These are phyloP conservation scores for Ptyas mucosa DNA, from an alignment of 2,113 vertebrate species.

Conservation along the genomic window DNA sequence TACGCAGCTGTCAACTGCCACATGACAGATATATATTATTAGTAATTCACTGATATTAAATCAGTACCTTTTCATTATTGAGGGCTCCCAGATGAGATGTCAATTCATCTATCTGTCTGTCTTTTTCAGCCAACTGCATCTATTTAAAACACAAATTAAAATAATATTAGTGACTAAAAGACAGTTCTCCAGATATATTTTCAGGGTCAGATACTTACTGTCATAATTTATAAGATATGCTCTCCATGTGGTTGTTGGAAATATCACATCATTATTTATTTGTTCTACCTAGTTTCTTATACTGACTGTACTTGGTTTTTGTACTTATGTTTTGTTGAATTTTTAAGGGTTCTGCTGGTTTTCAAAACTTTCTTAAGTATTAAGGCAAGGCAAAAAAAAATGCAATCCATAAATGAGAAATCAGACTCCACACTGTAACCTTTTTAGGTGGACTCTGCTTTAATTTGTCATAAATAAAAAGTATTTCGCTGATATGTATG, in stretches of 20 bases:
- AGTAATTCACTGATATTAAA: background rate
- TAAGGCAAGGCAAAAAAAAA: background rate
- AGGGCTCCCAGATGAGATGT: constrained; percentile 77
- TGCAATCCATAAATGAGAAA: background rate
- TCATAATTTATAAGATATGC: background rate
- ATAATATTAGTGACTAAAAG: constrained; percentile 13
- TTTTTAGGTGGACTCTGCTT: background rate
- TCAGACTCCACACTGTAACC: background rate
- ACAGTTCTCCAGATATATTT: background rate
- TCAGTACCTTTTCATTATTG: constrained; percentile 80
- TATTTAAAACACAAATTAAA: constrained; percentile 55
- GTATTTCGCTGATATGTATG: background rate
- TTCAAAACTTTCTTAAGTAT: background rate
- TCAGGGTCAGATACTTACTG: background rate
- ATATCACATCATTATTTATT: background rate
- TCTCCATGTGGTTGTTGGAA: background rate
- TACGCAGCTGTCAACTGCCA: background rate
- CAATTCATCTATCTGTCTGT: constrained; percentile 83
- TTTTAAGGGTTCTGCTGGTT: background rate
- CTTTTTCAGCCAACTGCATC: constrained; percentile 89
- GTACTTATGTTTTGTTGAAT: background rate
- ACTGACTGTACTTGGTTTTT: background rate
- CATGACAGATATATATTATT: background rate
- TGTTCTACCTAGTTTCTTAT: background rate
- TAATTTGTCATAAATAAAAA: background rate